Evolutionary conservation across 2,888 invertebrate species (phyloP), one percentile per base, ranked within the genome.

Genomic region (Ferrisia virgata): DNA sequence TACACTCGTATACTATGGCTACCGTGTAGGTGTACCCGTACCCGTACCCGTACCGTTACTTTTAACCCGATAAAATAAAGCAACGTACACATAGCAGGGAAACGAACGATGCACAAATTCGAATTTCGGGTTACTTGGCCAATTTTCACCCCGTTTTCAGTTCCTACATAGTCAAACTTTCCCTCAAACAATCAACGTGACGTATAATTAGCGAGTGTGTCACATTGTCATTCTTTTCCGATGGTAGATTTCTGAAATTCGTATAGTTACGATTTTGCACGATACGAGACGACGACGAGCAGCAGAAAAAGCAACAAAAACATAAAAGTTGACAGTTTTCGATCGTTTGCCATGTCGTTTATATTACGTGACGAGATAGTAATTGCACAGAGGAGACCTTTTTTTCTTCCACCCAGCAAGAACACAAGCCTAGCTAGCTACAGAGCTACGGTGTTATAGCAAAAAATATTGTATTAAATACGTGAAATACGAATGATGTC

Each of bases 171-270:
- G 64, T 25, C 72, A 76, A 76, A 76, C 18, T 76, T 76, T 76
- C 64, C 28, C 28, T 36, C 72, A 76, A 36, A 76, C 36, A 76
- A 76, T 76, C 72, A 76, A 76, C 72, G 72, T 36, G 72, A 76
- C 72, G 13, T 33, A 76, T 76, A 36, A 76, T 76, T 76, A 76
- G 72, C 72, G 72, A 76, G 36, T 31, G 36, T 36, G 72, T 76
- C 64, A 64, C 64, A 28, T 28, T 28, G 13, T 4, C 64, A 5
- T 28, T 28, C 22, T 64, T 64, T 25, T 64, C 13, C 64, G 15
- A 28, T 64, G 28, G 31, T 15, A 11, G 13, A 28, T 64, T 53
- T 53, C 22, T 22, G 2, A 53, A n/a, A 39, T 39, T 15, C 15
- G 5, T 25, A 15, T 25, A 64, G 4, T 13, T 25, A 13, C 18